Percentiles rank a stretch among this genome's conserved stretches.
These are phyloP conservation scores for Nyctibius grandis DNA, from an alignment of 2,797 vertebrate genomes.

Conservation along the genomic window DNA sequence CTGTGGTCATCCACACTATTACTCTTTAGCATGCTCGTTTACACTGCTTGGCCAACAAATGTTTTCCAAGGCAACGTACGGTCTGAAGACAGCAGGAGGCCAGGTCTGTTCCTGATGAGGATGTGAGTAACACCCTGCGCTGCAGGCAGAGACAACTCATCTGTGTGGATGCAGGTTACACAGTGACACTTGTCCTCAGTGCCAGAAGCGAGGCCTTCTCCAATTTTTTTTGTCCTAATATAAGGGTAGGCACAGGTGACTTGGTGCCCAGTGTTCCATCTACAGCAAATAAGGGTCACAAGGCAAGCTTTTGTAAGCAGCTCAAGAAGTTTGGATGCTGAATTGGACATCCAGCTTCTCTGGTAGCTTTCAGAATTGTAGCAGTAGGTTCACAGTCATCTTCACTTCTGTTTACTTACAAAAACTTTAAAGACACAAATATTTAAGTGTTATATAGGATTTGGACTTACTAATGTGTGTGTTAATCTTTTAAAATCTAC, in stretches of 20 bases:
- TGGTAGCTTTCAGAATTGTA: neutral
- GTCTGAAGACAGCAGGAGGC: neutral
- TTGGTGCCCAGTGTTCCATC: neutral
- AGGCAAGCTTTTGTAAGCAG: neutral
- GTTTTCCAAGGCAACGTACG: rapidly evolving
- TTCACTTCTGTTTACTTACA: neutral
- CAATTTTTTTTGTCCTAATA: rapidly evolving
- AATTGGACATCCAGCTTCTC: rapidly evolving
- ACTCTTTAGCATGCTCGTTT: rapidly evolving
- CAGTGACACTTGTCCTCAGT: no score
- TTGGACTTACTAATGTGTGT: neutral
- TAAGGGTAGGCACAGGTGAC: neutral
- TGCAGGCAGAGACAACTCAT: neutral
- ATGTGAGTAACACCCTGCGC: neutral
- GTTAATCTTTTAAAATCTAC: neutral
- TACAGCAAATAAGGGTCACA: rapidly evolving
- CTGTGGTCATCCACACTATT: neutral
- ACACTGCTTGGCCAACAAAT: neutral
- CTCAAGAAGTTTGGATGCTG: neutral
- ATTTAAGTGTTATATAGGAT: neutral
- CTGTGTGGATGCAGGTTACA: rapidly evolving
- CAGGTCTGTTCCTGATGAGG: neutral
- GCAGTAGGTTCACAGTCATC: rapidly evolving
- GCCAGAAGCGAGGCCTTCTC: neutral
- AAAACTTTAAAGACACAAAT: neutral